Evolutionary conservation across 2,888 invertebrate genomes (phyloP), one percentile per base, ranked within the genome.

Genomic region (Drosophila hawaiiensis): DNA sequence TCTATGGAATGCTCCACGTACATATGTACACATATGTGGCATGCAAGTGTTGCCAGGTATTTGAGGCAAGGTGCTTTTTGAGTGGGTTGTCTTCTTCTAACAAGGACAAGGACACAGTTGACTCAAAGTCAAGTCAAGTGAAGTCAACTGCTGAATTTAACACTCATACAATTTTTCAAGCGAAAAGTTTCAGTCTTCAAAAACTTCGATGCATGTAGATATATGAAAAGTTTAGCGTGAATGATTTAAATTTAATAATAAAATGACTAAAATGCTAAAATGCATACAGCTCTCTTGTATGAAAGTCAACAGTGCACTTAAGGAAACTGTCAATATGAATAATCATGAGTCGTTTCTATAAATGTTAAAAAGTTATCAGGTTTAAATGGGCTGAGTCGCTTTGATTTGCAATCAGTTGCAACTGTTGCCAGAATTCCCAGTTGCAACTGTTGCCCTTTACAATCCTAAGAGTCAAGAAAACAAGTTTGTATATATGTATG

Each of bases 11-110:
- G 39, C 47, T 60, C 50, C 43, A 22, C 12, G 14, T 47, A 47
- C 43, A 22, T 4, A 47, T 47, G 7, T 14, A 53, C 39, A 49
- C 35, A 39, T 66, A 37, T 33, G 39, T 52, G 43, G 56, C 59
- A 65, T 41, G 43, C 54, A 69, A 69, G 52, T 78, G 68, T 63
- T 66, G 66, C 58, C 61, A 49, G 43, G 63, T 22, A 29, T 58
- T 41, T 58, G 16, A 16, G 58, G 31, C 28, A 25, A 28, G 16
- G 19, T 19, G 35, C 39, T 22, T 43, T 29, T 35, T 19, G 33
- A 19, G 61, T 12, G n/a, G 10, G 29, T 37, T 29, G 61, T 19
- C 37, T 39, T 19, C 28, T 19, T n/a, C 37, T 28, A 58, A 74
- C 43, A 59, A 68, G 68, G 49, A 31, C 68, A 55, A 76, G 61